A percentile compares a stretch with the other conserved stretches of the same genome.
These are phyloP conservation scores for Emydura subglobosa DNA, from an alignment of 2,113 vertebrate genomes.

Conservation along the genomic window DNA sequence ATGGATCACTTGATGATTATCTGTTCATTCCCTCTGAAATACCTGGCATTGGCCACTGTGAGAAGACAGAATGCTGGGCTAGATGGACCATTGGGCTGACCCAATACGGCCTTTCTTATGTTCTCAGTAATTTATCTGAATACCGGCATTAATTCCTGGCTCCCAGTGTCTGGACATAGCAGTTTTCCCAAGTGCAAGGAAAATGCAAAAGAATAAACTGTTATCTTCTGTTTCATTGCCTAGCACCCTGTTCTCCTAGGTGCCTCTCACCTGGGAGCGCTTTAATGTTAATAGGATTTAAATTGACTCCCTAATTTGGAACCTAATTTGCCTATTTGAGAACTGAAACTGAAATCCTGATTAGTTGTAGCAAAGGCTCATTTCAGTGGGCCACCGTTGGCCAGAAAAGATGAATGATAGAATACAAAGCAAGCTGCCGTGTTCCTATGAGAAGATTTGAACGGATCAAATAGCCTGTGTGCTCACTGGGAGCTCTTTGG, in stretches of 20 bases:
- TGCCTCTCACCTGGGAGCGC: not conserved
- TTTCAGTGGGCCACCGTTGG: not conserved
- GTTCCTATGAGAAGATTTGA: slow-evolving; percentile 11
- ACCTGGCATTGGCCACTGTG: no score
- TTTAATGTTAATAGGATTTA: not conserved
- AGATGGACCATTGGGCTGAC: no score
- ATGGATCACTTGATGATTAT: no score
- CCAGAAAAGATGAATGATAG: not conserved
- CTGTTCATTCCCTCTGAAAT: no score
- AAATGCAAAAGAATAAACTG: not conserved
- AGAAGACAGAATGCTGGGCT: no score
- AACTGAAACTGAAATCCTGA: not conserved
- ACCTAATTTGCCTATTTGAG: not conserved
- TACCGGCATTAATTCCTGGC: not conserved
- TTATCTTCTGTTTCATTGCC: not conserved
- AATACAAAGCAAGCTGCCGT: not conserved
- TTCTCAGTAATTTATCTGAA: not conserved
- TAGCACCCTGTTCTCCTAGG: not conserved
- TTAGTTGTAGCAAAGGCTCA: not conserved
- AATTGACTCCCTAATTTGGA: not conserved
- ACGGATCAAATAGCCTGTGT: not conserved
- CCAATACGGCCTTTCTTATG: no score
- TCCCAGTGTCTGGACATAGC: not conserved
- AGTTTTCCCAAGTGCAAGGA: not conserved
- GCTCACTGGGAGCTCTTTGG: not conserved